These are phyloP conservation scores for Apotomis capreana DNA, from an alignment of 2,888 invertebrate species.

Conservation along the genomic window DNA sequence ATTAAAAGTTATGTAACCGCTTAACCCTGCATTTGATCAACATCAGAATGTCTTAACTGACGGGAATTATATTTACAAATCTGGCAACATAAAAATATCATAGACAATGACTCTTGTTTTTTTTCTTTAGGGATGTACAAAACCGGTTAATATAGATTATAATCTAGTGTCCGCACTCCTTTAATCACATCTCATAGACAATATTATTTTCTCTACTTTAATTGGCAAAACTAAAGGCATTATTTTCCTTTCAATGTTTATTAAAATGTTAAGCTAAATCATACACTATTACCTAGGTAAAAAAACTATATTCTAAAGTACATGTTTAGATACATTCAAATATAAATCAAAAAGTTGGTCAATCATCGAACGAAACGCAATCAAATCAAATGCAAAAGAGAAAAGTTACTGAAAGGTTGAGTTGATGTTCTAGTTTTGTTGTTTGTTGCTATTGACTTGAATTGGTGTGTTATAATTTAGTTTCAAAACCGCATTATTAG, in stretches of 20 bases:
- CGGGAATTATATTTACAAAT: background rate
- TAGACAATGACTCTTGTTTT: conserved; percentile 1
- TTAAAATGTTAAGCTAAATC: background rate
- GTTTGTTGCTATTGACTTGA: conserved; percentile 57
- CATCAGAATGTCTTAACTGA: too few relatives aligned
- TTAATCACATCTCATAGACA: too few relatives aligned
- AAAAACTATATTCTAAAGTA: background rate
- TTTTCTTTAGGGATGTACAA: background rate
- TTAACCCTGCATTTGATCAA: too few relatives aligned
- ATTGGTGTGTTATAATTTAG: conserved; percentile 47
- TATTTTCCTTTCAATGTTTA: conserved; percentile 17
- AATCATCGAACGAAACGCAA: conserved; percentile 16
- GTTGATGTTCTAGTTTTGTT: conserved; percentile 47
- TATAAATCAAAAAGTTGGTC: conserved; percentile 25
- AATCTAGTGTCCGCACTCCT: too few relatives aligned
- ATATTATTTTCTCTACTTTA: too few relatives aligned
- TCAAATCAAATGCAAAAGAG: conserved; percentile 37
- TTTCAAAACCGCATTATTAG: conserved; percentile 25
- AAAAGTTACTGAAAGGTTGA: conserved; percentile 36
- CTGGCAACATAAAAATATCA: conserved; percentile 4
- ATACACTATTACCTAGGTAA: accelerated
- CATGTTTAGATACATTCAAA: background rate
- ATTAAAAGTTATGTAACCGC: too few relatives aligned
- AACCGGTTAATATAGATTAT: background rate
- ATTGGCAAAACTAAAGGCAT: background rate